Percentiles rank a stretch among this genome's conserved stretches.
Conservation (phyloP, 2,888 invertebrate species). For the Drosophila rellima region DNA sequence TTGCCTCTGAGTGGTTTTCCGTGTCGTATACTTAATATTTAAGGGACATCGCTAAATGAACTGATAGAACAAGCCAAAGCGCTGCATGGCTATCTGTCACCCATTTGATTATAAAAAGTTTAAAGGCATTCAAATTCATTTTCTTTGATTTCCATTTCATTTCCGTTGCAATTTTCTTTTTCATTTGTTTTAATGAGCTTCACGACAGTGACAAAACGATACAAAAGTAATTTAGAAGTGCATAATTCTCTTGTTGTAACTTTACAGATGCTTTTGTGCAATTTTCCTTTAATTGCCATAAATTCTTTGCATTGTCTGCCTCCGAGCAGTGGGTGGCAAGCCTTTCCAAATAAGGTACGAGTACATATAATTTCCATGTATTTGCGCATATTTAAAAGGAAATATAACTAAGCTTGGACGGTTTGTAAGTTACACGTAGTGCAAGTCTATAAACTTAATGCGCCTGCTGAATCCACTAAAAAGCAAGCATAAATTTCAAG, state of each 20-base stretch:
- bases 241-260: constrained; percentile 56
- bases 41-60: constrained; percentile 16
- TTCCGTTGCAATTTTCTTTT: constrained; percentile 2
- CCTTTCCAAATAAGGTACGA: constrained; percentile 29
- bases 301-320: constrained; percentile 54
- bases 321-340: background rate
- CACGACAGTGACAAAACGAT: constrained; percentile 49
- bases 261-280: constrained; percentile 37
- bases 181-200: constrained; percentile 37
- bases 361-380: constrained; percentile 64
- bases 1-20: constrained; percentile 40
- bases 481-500: constrained; percentile 71
- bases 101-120: background rate
- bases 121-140: constrained; percentile 7
- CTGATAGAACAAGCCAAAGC: constrained; percentile 3
- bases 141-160: constrained; percentile 4
- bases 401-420: constrained; percentile 50
- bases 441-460: constrained; percentile 49
- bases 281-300: constrained; percentile 70
- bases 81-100: background rate
- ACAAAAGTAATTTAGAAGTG: constrained; percentile 49
- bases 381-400: constrained; percentile 59
- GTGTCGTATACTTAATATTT: constrained; percentile 42
- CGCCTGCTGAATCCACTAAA: constrained; percentile 57
- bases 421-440: constrained; percentile 26